Conservation (phyloP, 2,113 vertebrate genomes). For the Crotalus viridis region DNA sequence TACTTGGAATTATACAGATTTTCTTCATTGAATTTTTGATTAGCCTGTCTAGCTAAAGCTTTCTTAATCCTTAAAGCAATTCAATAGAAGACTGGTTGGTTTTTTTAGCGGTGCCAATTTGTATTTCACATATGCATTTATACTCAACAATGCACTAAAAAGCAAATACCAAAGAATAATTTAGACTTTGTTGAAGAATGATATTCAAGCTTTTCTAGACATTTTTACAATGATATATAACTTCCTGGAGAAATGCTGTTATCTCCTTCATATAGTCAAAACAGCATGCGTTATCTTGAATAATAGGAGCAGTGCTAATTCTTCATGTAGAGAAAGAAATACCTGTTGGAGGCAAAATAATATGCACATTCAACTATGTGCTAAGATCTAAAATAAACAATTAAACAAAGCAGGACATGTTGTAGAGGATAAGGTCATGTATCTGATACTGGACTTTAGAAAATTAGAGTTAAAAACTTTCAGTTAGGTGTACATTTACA, state of each 20-base stretch:
- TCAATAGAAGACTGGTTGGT: neutral
- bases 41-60: slow-evolving; percentile 1
- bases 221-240: slow-evolving; percentile 33
- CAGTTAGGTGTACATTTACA: slow-evolving; percentile 23
- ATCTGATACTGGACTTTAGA: neutral
- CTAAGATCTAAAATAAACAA: slow-evolving; percentile 40
- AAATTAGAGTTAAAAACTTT: slow-evolving; percentile 36
- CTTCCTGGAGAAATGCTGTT: slow-evolving; percentile 28
- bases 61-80: slow-evolving; percentile 11
- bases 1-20: slow-evolving; percentile 7
- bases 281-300: slow-evolving; percentile 36
- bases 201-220: slow-evolving; percentile 2
- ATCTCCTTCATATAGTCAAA: slow-evolving; percentile 44
- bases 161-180: neutral
- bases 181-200: neutral
- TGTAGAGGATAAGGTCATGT: slow-evolving; percentile 41
- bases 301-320: slow-evolving; percentile 45
- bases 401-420: slow-evolving; percentile 24
- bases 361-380: slow-evolving; percentile 30
- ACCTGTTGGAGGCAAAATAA: slow-evolving; percentile 32
- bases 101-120: slow-evolving; percentile 21
- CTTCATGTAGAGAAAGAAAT: slow-evolving; percentile 42
- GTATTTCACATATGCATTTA: slow-evolving; percentile 24
- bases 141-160: slow-evolving; percentile 18
- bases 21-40: neutral